Base-by-base conservation (phyloP, 2,888 invertebrate genomes). In the Erebia aethiops region DNA sequence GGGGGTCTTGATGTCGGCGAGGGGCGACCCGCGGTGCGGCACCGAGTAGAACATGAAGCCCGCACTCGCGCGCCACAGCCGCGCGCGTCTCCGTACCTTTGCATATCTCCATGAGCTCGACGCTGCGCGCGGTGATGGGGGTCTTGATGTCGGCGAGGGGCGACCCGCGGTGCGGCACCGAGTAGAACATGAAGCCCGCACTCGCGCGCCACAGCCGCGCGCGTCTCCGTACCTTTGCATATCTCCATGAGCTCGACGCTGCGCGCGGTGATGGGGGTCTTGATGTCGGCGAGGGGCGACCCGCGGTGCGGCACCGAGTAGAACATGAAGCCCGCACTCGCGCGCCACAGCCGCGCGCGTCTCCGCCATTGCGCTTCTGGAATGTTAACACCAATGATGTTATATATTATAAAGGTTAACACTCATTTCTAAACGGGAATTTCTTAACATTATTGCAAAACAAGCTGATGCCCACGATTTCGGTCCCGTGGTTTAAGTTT, bases 221-320 rank as follows among this genome's bases (percentile, higher is more conserved):
- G 62, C 93, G 90, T 11, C 49, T 69, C 14, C 35, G n/a, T n/a
- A n/a, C 97, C 96, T 94, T 96, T 95, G 78, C 95, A 95, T 71
- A 98, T 96, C 89, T 98, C 97, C 70, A 95, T 87, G 41, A 98
- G 92, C 80, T 98, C 97, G 0, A 97, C 94, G 49, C 97, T 97
- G 73, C 97, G 94, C n/a, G 95, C 92, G 0, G 97, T 93, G 63
- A 97, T 91, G 1, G 96, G 96, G 0, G 96, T 94, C 79, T 96
- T 96, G 74, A 96, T 95, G 77, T 95, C 95, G 0, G 97, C 97
- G 66, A 98, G 92, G 26, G 96, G 94, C 0, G 98, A 97, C 1
- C 98, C 98, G 16, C 95, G 94, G 87, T 98, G 98, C 0, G 98
- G 98, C 9, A 97, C 97, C 57, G 97, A 97, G 88, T 97, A 98